A percentile compares a stretch with the other conserved stretches of the same genome.
phyloP scores from a whole-genome alignment of 1,140 invertebrate genomes.

The Cryptotermes secundus region DNA sequence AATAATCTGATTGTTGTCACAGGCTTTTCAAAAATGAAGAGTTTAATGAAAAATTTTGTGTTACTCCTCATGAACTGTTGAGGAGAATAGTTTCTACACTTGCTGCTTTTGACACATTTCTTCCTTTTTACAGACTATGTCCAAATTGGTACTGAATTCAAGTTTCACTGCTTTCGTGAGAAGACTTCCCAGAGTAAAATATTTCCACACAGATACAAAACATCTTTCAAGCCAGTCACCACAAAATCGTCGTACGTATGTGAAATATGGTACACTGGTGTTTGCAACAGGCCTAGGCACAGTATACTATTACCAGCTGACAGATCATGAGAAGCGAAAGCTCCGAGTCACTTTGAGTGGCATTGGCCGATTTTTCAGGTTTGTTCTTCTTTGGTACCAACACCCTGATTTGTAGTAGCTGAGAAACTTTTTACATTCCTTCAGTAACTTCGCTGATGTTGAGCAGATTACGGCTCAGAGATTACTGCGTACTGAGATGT shows the following conservation, averaged over 20 bases:
- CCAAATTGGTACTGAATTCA: neutral
- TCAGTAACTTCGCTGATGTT: too few species aligned
- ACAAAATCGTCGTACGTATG: neutral
- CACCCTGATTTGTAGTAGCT: neutral
- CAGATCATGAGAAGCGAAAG: conserved; percentile 44
- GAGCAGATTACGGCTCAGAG: too few species aligned
- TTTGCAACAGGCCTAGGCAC: neutral
- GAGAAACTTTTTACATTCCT: too few species aligned
- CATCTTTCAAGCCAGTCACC: too few species aligned
- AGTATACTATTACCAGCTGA: conserved; percentile 39
- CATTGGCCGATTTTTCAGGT: conserved; percentile 48
- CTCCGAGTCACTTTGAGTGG: conserved; percentile 46
- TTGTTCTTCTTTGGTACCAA: conserved; percentile 32
- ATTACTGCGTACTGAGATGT: too few species aligned
- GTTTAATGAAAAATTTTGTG: too few species aligned
- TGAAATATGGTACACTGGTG: neutral
- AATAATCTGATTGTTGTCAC: too few species aligned
- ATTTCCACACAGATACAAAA: neutral
- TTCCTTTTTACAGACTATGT: neutral
- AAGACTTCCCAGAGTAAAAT: neutral
- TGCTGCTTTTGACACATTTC: neutral
- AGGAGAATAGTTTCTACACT: too few species aligned
- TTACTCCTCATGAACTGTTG: too few species aligned
- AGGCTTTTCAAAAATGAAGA: too few species aligned
- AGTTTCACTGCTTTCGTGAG: neutral